Percentiles rank a stretch among this genome's conserved stretches.
Evolutionary conservation across 2,888 invertebrate species (phyloP).

Genomic region (Drosophila macrospina): DNA sequence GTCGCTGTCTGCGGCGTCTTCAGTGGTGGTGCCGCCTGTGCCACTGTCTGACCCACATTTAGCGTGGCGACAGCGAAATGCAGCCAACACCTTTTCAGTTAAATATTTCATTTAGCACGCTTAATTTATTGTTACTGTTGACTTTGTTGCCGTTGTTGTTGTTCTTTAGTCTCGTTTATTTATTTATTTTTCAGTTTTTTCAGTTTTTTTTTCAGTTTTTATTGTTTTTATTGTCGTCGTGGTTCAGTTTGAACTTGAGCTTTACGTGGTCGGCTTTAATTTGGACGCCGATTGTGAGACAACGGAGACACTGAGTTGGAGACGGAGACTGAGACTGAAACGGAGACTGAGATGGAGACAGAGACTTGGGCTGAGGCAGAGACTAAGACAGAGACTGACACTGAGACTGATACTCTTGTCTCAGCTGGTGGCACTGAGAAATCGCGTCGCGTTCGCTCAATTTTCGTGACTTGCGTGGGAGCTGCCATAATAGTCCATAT

Average conservation of each 20-base stretch:
- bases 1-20: slow-evolving; percentile 21
- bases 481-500: slow-evolving; percentile 68
- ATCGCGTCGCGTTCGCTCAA: slow-evolving; percentile 58
- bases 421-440: slow-evolving; percentile 56
- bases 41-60: slow-evolving; percentile 57
- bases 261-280: slow-evolving; percentile 71
- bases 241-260: slow-evolving; percentile 64
- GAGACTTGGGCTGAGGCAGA: too few species aligned
- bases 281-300: slow-evolving; percentile 24
- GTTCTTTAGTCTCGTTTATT: slow-evolving; percentile 31
- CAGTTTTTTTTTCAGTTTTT: slow-evolving; percentile 18
- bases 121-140: slow-evolving; percentile 56
- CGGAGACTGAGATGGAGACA: slow-evolving; percentile 17
- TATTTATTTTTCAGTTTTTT: slow-evolving; percentile 16
- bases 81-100: slow-evolving; percentile 53
- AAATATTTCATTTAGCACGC: slow-evolving; percentile 37
- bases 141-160: slow-evolving; percentile 17
- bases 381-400: slow-evolving; percentile 9
- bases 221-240: slow-evolving; percentile 39
- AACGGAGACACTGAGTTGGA: slow-evolving; percentile 13
- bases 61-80: slow-evolving; percentile 40
- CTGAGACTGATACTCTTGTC: slow-evolving; percentile 31
- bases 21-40: slow-evolving; percentile 12
- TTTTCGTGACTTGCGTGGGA: slow-evolving; percentile 76
- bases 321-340: slow-evolving; percentile 18